Base-by-base conservation (phyloP, 2,113 vertebrate species). In the Calypte anna region DNA sequence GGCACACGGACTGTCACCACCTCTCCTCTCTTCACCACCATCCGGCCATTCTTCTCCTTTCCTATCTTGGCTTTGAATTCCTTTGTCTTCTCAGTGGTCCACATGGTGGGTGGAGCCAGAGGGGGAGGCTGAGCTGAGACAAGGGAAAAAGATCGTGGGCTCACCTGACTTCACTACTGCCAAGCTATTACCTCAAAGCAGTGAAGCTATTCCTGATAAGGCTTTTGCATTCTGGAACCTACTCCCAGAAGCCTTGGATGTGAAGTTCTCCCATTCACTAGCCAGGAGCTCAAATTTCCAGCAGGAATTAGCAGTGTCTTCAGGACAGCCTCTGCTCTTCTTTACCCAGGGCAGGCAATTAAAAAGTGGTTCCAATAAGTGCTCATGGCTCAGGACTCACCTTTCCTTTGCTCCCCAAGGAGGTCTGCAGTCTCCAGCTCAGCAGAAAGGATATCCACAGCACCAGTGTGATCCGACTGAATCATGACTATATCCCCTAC, bases 1-100 rank as follows among this genome's bases (percentile, higher is more conserved):
- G 99, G 99, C 53, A 99, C 99, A 2, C 98, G 98, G 66, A 99
- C 98, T 2, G 99, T 99, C 98, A 99, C 98, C 73, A 99, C 99
- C 91, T 99, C 99, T 2, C 99, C 99, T 54, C 99, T 97, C 88
- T 99, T 99, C 90, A 99, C 98, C 33, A 99, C 99, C 98, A 99
- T 98, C 91, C 98, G 94, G 40, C 98, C 97, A 94, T 99, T 99
- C 96, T 99, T 99, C 94, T 99, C 99, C 68, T 97, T 97, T 72
- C 98, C 97, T 64, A 99, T 97, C 97, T 98, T 99, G 43, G 97
- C 97, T 97, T 99, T 99, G 93, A 99, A 99, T 96, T 99, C 99
- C 93, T 99, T 99, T 54, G 98, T 94, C 67, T 99, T 98, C 84
- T 97, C 97, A 43, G 98, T 98, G 76, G 99, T 99, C 99, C 99